These are phyloP conservation scores for Machimus atricapillus DNA, from an alignment of 2,888 invertebrate species.

Conservation along the genomic window DNA sequence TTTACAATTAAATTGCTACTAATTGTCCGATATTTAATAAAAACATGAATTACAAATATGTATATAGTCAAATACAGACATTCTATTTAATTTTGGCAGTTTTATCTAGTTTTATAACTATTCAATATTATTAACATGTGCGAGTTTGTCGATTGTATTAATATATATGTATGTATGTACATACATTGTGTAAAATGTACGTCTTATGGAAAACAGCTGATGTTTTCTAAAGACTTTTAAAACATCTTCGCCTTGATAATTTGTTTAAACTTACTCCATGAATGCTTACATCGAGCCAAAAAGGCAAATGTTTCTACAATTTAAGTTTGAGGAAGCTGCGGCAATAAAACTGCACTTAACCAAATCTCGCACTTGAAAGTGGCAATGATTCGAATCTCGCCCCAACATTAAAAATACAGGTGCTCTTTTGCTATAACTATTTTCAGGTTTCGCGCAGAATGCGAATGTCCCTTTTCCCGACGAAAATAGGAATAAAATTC, in stretches of 20 bases:
- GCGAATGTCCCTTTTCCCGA: background rate
- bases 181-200: too few species aligned
- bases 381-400: background rate
- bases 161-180: too few species aligned
- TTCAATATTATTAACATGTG: too few species aligned
- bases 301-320: background rate
- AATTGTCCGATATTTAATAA: too few species aligned
- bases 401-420: background rate
- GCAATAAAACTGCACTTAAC: background rate
- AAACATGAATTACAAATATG: too few species aligned
- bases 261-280: background rate
- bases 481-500: background rate
- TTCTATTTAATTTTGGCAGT: too few species aligned
- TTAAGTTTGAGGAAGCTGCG: background rate
- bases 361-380: background rate
- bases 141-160: too few species aligned
- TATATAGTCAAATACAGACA: too few species aligned
- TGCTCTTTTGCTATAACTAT: background rate
- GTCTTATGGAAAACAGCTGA: background rate
- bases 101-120: too few species aligned
- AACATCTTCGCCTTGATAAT: background rate
- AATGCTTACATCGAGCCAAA: background rate
- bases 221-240: background rate
- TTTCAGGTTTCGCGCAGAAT: background rate
- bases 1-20: too few species aligned